Evolutionary conservation across 2,888 invertebrate species (phyloP).

Genomic region (Ethmia dodecea): DNA sequence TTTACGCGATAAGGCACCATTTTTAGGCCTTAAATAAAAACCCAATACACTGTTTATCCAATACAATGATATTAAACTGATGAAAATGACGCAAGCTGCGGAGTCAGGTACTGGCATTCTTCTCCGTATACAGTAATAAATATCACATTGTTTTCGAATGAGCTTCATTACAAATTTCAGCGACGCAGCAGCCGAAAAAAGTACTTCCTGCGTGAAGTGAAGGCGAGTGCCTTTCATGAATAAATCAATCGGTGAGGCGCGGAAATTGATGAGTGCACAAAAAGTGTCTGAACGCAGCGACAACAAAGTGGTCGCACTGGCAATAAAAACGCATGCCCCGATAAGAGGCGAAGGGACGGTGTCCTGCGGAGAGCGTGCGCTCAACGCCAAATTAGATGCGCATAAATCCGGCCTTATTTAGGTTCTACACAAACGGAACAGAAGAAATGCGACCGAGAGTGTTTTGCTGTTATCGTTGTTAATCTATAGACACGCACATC

Average conservation of each 20-base stretch:
- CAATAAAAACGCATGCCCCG: slow-evolving; percentile 63
- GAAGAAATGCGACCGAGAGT: slow-evolving; percentile 6
- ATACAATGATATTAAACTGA: too few species aligned
- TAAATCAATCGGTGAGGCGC: slow-evolving; percentile 73
- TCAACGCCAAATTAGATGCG: slow-evolving; percentile 69
- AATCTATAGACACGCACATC: too few species aligned
- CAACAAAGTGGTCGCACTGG: slow-evolving; percentile 62
- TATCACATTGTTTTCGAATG: slow-evolving; percentile 72
- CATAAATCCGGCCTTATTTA: slow-evolving; percentile 53
- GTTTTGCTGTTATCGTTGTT: slow-evolving; percentile 2
- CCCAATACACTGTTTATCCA: too few species aligned
- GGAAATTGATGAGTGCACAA: slow-evolving; percentile 74
- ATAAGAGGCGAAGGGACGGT: slow-evolving; percentile 34
- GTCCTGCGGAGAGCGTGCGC: slow-evolving; percentile 29
- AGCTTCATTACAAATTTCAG: slow-evolving; percentile 73
- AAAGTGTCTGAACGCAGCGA: slow-evolving; percentile 63
- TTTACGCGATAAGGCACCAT: too few species aligned
- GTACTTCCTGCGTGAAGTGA: slow-evolving; percentile 71
- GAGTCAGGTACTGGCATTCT: too few species aligned
- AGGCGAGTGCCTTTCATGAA: slow-evolving; percentile 69
- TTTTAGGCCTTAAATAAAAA: too few species aligned
- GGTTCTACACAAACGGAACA: slow-evolving; percentile 14
- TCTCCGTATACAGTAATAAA: slow-evolving; percentile 48
- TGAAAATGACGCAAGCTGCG: too few species aligned
- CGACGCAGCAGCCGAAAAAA: slow-evolving; percentile 56